Evolutionary conservation across 2,113 vertebrate genomes (phyloP), one percentile per base, ranked within the genome.

Genomic region (Caloenas nicobarica): DNA sequence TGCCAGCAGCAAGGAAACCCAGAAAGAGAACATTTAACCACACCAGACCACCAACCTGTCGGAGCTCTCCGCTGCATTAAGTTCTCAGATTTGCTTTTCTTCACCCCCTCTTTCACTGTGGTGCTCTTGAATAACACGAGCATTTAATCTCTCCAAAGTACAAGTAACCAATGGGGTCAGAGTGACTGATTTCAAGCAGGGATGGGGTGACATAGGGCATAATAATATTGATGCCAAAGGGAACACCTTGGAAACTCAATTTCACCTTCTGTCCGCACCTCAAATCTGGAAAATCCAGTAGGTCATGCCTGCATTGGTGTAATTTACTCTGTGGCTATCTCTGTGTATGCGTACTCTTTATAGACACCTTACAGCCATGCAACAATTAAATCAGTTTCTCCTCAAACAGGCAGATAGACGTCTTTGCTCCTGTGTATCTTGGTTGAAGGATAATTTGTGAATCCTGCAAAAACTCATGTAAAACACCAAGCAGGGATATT

Each of bases 21-120:
- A 62, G 57, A 95, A 76, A 34, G 21, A 56, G 25, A 79, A 78
- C 13, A 14, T 69, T 86, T 46, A 95, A 42, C 38, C 44, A 60
- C n/a, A 40, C 29, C 89, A 83, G 92, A 92, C 81, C 92, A 97
- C 81, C 89, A 88, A 50, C 48, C 66, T 88, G 62, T n/a, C 26
- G 25, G 89, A 85, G 51, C 16, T 80, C 44, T 85, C 70, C 57
- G 53, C 51, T 33, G 22, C 0, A 0, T 53, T 56, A 48, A 56
- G 4, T 82, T 77, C 61, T 68, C 23, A 80, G n/a, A 48, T 80
- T 61, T 78, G 24, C 7, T 68, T 95, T 91, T 22, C 60, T 91
- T 89, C 38, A 21, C 3, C 2, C 21, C 16, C 4, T 56, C 83
- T 88, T 79, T 31, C 40, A 10, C 23, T 9, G 2, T 2, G 8